Base-by-base conservation (phyloP, 2,888 invertebrate genomes). In the Iselma pallidipennis region DNA sequence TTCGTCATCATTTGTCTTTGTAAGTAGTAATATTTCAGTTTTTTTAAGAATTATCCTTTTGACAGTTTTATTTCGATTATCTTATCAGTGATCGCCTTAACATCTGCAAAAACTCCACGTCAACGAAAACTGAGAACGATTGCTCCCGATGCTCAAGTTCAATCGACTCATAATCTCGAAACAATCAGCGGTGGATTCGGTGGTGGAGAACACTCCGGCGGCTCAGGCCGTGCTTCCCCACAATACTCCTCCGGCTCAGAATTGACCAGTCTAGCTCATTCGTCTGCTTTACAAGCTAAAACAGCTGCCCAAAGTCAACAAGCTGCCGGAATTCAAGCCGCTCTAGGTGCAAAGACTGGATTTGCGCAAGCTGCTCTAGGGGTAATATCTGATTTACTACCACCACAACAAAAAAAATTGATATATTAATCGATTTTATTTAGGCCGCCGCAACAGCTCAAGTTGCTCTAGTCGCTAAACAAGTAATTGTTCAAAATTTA, bases 291-390 rank as follows among this genome's bases (percentile, higher is more conserved):
- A 71, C 89, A 89, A 76, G 91, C 91, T 5, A 87, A 87, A 71
- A 87, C 87, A 12, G 90, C 90, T 9, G 83, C 86, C 9, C 82
- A 82, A 2, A 89, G 86, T 70, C 91, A 91, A 74, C 87, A 88
- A 23, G 86, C 88, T 0, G 91, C 91, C 0, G 91, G 87, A 0
- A 87, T 88, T 59, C 91, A 91, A 76, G 91, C 91, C 0, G 90
- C 91, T 0, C 90, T 89, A 72, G 87, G 88, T 3, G 90, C 90
- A 0, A 89, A 91, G 80, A 90, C 87, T 70, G 88, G 88, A 0
- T 74, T 90, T 23, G 91, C 91, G 0, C 90, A 89, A 74, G 87
- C 89, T 0, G 91, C 91, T 0, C 85, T 87, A 0, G 74, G 72
- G 16, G 75, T 74, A 67, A 72, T n/a, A n/a, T n/a, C n/a, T n/a